These are phyloP conservation scores for Calidris pygmaea DNA, from an alignment of 2,113 vertebrate genomes.

Conservation along the genomic window DNA sequence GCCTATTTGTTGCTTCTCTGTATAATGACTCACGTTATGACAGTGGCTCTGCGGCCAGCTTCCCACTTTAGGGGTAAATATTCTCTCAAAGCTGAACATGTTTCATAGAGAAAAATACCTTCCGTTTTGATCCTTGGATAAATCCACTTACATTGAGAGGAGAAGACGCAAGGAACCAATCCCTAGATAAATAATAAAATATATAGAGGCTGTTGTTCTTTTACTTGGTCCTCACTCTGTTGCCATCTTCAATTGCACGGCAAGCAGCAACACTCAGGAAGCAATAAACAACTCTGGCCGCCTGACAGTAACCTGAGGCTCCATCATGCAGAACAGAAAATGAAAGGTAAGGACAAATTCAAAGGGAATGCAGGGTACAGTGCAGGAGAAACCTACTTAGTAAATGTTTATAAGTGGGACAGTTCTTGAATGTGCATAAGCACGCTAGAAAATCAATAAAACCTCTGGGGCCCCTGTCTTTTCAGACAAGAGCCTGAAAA, in stretches of 20 bases:
- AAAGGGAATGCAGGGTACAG: neutral
- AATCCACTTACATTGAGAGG: neutral
- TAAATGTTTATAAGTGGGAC: neutral
- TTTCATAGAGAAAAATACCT: neutral
- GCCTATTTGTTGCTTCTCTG: neutral
- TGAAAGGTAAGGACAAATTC: neutral
- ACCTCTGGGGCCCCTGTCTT: neutral
- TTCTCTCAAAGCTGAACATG: neutral
- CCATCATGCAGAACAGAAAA: neutral
- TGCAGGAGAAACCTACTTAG: neutral
- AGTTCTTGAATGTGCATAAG: neutral
- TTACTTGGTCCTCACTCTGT: neutral
- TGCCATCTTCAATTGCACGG: neutral
- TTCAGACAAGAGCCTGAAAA: neutral
- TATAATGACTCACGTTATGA: neutral
- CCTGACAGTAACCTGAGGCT: neutral
- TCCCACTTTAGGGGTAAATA: neutral
- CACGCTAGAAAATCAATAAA: neutral
- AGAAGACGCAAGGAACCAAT: neutral
- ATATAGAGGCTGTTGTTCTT: neutral
- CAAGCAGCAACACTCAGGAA: neutral
- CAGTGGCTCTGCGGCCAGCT: neutral
- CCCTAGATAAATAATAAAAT: neutral
- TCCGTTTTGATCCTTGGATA: neutral
- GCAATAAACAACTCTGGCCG: neutral